Evolutionary conservation across 30 jellyfish, hydroid and myxozoan genomes (phyloP).

Genomic region (Aurelia coerulea): DNA sequence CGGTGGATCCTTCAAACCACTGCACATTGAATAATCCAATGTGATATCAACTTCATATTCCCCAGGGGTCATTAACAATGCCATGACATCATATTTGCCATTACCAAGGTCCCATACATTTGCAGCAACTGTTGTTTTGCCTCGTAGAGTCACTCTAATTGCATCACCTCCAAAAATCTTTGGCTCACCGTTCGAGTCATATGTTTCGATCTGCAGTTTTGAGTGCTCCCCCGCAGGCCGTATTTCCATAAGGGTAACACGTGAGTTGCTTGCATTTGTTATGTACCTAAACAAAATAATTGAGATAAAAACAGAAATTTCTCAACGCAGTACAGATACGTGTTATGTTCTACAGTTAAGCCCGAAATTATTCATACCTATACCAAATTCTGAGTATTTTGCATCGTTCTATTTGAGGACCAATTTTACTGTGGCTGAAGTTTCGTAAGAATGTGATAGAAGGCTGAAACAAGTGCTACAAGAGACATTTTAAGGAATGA

Average conservation of each 20-base stretch:
- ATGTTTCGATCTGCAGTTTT: slow-evolving; percentile 71
- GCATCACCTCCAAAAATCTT: slow-evolving; percentile 93
- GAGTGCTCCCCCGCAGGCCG: slow-evolving; percentile 89
- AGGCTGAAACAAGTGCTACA: too few species aligned
- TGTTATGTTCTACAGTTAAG: too few species aligned
- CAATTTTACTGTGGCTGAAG: too few species aligned
- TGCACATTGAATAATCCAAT: slow-evolving; percentile 89
- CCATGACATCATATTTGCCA: slow-evolving; percentile 92
- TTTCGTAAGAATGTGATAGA: too few species aligned
- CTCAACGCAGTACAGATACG: too few species aligned
- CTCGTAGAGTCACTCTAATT: slow-evolving; percentile 78
- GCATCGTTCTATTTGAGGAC: too few species aligned
- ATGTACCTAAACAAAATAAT: slow-evolving; percentile 45
- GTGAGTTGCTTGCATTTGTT: slow-evolving; percentile 68
- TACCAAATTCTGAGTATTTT: too few species aligned
- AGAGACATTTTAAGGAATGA: too few species aligned
- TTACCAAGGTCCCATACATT: slow-evolving; percentile 83
- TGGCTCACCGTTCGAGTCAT: slow-evolving; percentile 56
- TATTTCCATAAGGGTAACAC: slow-evolving; percentile 33
- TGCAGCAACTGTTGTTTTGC: slow-evolving; percentile 79
- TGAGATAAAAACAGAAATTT: too few species aligned
- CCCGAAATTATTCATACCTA: too few species aligned
- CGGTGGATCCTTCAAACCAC: slow-evolving; percentile 94
- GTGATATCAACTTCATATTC: slow-evolving; percentile 69
- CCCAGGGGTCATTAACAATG: slow-evolving; percentile 82